Evolutionary conservation across 2,797 vertebrate species (phyloP).

Genomic region (Syndactyla subalaris): DNA sequence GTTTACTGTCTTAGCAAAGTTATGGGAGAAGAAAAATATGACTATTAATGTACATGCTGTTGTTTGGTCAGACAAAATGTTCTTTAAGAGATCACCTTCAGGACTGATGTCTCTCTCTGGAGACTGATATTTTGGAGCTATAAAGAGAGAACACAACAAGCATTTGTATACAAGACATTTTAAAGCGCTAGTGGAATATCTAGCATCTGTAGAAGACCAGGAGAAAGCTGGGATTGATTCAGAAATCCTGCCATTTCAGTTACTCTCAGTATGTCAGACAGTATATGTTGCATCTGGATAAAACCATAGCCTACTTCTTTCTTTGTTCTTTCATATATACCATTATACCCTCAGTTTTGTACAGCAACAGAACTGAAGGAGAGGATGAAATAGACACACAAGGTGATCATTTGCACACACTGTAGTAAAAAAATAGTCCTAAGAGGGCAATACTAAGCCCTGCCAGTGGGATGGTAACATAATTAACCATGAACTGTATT

Average conservation of each 20-base stretch:
- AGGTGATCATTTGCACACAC: neutral
- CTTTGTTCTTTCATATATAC: neutral
- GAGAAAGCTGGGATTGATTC: neutral
- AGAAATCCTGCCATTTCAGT: constrained; percentile 3
- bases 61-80: neutral
- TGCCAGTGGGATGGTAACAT: neutral
- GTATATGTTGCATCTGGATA: neutral
- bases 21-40: neutral
- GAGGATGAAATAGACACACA: neutral
- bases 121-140: neutral
- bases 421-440: neutral
- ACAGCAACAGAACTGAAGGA: neutral
- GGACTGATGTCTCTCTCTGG: neutral
- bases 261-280: neutral
- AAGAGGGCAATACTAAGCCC: neutral
- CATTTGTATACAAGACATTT: neutral
- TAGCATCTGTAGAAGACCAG: neutral
- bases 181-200: constrained; percentile 8
- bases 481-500: neutral
- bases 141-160: neutral
- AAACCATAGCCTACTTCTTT: neutral
- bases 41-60: neutral
- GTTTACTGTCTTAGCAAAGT: neutral
- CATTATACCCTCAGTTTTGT: neutral
- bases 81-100: neutral